A percentile compares a stretch with the other conserved stretches of the same genome.
Conservation (phyloP, 2,888 invertebrate genomes). For the Hydroisotoma schaefferi region DNA sequence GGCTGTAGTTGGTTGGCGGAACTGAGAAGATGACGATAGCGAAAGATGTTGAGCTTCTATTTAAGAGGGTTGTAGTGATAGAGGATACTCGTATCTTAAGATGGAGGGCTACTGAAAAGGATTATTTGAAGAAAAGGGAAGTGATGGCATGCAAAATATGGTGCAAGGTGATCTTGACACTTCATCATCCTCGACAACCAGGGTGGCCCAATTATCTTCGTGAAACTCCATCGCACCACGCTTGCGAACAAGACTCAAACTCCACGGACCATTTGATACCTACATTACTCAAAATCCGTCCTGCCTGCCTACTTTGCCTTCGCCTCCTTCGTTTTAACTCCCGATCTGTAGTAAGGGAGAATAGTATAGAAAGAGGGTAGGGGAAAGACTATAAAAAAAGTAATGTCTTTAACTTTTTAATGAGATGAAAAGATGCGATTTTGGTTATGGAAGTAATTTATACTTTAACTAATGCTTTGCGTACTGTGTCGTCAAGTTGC, state of each 20-base stretch:
- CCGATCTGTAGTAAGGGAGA: background rate
- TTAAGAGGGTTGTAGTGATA: too few relatives aligned
- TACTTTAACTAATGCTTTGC: too few relatives aligned
- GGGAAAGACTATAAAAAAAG: too few relatives aligned
- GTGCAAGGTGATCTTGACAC: conserved; percentile 49
- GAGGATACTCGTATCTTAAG: too few relatives aligned
- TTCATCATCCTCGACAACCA: conserved; percentile 49
- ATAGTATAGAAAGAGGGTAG: too few relatives aligned
- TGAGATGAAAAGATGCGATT: too few relatives aligned
- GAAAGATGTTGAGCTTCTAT: too few relatives aligned
- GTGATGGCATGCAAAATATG: conserved; percentile 49
- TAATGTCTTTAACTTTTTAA: too few relatives aligned
- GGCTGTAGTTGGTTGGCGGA: too few relatives aligned
- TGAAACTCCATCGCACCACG: conserved; percentile 48
- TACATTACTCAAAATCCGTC: conserved; percentile 43
- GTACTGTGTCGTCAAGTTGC: background rate
- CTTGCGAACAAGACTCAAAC: conserved; percentile 49
- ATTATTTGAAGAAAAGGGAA: conserved; percentile 20
- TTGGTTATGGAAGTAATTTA: too few relatives aligned
- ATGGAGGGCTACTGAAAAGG: background rate
- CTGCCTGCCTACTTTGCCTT: conserved; percentile 11
- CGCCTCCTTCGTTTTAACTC: background rate
- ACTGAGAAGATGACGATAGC: too few relatives aligned
- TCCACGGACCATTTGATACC: conserved; percentile 47
- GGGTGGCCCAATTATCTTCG: conserved; percentile 49